These are phyloP conservation scores for Drosophila subquinaria DNA, from an alignment of 2,888 invertebrate species.

Conservation along the genomic window DNA sequence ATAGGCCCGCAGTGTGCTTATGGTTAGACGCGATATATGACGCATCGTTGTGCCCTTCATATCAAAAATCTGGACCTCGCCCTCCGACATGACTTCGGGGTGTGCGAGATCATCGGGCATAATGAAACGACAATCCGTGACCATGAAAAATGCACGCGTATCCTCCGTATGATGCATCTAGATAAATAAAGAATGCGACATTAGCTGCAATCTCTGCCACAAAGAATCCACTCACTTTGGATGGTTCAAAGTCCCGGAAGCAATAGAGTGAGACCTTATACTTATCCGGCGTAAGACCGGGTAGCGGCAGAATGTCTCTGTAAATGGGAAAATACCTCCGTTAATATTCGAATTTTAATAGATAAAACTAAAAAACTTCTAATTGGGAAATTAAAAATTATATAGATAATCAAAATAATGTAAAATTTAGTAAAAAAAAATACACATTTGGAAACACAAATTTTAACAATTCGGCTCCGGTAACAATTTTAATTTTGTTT, in stretches of 20 bases:
- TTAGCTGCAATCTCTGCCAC: neutral
- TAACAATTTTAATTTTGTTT: no score
- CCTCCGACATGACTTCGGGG: slow-evolving; percentile 79
- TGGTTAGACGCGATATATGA: slow-evolving; percentile 87
- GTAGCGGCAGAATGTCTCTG: slow-evolving; percentile 89
- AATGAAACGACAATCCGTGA: slow-evolving; percentile 88
- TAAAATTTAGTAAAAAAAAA: no score
- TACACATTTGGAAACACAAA: no score
- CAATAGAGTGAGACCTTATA: slow-evolving; percentile 89
- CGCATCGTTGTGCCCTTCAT: slow-evolving; percentile 88
- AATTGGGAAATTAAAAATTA: no score
- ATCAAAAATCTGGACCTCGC: slow-evolving; percentile 91
- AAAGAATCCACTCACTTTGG: slow-evolving; percentile 76
- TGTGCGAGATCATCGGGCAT: slow-evolving; percentile 60
- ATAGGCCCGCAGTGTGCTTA: slow-evolving; percentile 78
- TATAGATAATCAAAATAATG: no score
- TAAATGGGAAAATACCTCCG: no score
- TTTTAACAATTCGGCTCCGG: no score
- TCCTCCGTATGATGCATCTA: slow-evolving; percentile 89
- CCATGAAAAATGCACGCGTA: slow-evolving; percentile 90
- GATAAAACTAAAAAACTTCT: no score
- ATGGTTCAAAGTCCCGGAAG: slow-evolving; percentile 88
- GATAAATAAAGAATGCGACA: neutral
- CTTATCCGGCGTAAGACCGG: slow-evolving; percentile 88
- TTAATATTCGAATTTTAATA: no score